A percentile compares a stretch with the other conserved stretches of the same genome.
These are phyloP conservation scores for Sycophaga agraensis DNA, from an alignment of 1,140 invertebrate genomes.

Conservation along the genomic window DNA sequence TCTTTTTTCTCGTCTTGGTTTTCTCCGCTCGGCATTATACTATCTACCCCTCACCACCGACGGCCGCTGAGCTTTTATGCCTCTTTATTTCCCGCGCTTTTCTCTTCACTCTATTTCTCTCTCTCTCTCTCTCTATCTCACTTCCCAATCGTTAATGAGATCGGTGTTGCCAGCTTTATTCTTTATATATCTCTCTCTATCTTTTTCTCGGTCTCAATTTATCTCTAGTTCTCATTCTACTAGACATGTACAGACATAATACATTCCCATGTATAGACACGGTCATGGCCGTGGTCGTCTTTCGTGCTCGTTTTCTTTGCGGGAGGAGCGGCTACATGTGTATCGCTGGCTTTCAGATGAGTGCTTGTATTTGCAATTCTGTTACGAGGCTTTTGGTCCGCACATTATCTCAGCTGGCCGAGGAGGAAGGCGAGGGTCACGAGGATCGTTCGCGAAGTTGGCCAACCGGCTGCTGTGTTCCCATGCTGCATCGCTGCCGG, in stretches of 20 bases:
- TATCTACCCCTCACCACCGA: too few relatives aligned
- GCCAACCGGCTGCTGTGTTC: constrained; percentile 54
- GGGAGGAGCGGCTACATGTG: background rate
- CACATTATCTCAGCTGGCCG: constrained; percentile 56
- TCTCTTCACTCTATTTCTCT: background rate
- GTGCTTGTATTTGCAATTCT: background rate
- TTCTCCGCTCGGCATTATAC: too few relatives aligned
- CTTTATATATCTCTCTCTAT: background rate
- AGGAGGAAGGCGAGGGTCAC: constrained; percentile 51
- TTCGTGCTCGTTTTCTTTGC: background rate
- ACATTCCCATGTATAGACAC: too few relatives aligned
- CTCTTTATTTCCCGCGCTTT: background rate
- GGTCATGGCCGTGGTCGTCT: background rate
- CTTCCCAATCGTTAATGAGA: background rate
- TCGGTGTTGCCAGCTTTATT: background rate
- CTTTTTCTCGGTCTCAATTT: background rate
- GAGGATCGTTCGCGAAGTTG: constrained; percentile 52
- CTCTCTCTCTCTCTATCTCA: background rate
- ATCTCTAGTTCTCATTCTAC: background rate
- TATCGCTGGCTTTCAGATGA: background rate
- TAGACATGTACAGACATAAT: background rate
- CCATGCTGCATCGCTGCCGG: constrained; percentile 85
- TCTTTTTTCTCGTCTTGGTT: too few relatives aligned
- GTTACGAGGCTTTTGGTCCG: constrained; percentile 12
- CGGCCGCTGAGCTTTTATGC: too few relatives aligned